Conservation (phyloP, 2,888 invertebrate species). For the Aspidiotus rigidus region DNA sequence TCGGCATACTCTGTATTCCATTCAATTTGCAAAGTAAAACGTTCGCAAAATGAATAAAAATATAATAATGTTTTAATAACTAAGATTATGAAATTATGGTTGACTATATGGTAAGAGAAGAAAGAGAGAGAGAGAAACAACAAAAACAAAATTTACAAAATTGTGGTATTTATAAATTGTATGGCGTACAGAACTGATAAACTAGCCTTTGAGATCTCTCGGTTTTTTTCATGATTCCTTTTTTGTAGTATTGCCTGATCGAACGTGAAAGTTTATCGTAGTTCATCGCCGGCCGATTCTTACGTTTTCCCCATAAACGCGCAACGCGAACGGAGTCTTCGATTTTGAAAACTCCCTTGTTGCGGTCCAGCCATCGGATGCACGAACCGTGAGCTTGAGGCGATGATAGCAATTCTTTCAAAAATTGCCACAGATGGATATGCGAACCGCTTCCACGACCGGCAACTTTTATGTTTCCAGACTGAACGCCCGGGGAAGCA, state of each 20-base stretch:
- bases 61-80: conserved; percentile 17
- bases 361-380: conserved; percentile 93
- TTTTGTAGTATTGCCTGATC: conserved; percentile 97
- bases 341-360: conserved; percentile 94
- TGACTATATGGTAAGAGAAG: conserved; percentile 7
- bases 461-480: conserved; percentile 24
- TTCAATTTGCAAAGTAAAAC: conserved; percentile 23
- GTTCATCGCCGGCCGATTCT: conserved; percentile 98
- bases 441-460: conserved; percentile 45
- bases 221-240: conserved; percentile 99
- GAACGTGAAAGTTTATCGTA: conserved; percentile 97
- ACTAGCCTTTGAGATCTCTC: conserved; percentile 95
- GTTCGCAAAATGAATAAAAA: conserved; percentile 26
- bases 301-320: conserved; percentile 93
- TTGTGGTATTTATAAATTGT: conserved; percentile 43
- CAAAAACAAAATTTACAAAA: neutral
- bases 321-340: conserved; percentile 97
- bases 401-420: conserved; percentile 85
- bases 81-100: conserved; percentile 13
- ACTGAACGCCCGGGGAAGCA: neutral
- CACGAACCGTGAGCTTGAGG: conserved; percentile 85
- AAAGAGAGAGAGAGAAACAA: conserved; percentile 4
- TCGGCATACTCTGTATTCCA: conserved; percentile 38
- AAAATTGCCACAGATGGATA: conserved; percentile 98
- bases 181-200: conserved; percentile 96